These are phyloP conservation scores for Chouioia cunea DNA, from an alignment of 2,888 invertebrate genomes.

Conservation along the genomic window DNA sequence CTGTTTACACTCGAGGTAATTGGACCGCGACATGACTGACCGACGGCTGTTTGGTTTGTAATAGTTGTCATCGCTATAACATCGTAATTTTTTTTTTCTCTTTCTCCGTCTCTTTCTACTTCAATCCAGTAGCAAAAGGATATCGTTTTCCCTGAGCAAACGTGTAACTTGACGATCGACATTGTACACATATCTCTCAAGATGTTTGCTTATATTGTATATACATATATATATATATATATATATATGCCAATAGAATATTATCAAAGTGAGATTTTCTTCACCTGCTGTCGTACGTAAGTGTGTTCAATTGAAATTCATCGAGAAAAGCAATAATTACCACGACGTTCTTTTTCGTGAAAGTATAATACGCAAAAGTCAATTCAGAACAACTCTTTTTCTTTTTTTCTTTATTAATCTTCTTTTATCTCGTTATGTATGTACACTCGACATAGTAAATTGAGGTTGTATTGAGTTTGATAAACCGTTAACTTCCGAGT, in stretches of 20 bases:
- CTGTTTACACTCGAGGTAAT: constrained; percentile 46
- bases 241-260: no score
- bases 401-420: no score
- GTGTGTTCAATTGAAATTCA: constrained; percentile 42
- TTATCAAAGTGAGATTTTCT: constrained; percentile 44
- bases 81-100: constrained; percentile 14
- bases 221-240: no score
- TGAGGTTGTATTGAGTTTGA: no score
- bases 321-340: constrained; percentile 40
- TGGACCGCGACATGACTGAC: constrained; percentile 52
- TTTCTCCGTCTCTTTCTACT: not conserved
- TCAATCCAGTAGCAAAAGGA: not conserved
- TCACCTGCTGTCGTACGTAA: constrained; percentile 36
- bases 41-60: constrained; percentile 49
- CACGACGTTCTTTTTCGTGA: not conserved
- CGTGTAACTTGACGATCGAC: constrained; percentile 15
- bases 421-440: no score
- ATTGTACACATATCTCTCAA: no score
- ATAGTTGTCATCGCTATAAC: no score
- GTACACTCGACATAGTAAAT: no score
- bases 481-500: no score
- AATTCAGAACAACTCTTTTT: no score
- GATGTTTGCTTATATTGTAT: no score
- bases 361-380: no score
- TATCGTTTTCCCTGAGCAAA: constrained; percentile 36